Base-by-base conservation (phyloP, 1,140 invertebrate genomes). In the Zaprionus inermis region DNA sequence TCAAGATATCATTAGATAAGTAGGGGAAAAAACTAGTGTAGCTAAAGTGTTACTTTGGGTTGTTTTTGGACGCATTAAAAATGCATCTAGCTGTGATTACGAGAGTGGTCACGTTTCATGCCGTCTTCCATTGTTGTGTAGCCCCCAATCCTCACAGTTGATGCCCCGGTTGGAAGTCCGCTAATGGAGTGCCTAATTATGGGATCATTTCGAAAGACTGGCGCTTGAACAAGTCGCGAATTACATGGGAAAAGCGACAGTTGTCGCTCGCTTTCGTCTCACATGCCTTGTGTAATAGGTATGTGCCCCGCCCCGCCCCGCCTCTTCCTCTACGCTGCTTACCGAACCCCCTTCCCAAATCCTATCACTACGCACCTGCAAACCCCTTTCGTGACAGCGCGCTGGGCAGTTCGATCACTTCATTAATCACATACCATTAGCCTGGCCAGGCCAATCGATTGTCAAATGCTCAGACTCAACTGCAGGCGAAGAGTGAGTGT, bases 391-490 rank as follows among this genome's bases (percentile, higher is more conserved):
- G 12, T 20, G 30, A 14, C 12, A 24, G 9, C 36, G 5, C 30
- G 65, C 11, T 12, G 44, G 16, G 14, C 30, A 67, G 41, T 63
- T 63, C 44, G 14, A 68, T 78, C 72, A 68, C 32, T 74, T 78
- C 82, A 81, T 84, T 81, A 85, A 84, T 79, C 81, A 84, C 77
- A 77, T 79, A 71, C 79, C 79, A 84, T 84, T 84, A 84, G 72
- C 38, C 72, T 51, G 38, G 24, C 24, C 61, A 49, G 49, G 36
- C 68, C 78, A 76, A 78, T 81, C 72, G 72, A 85, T 76, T 85
- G 78, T 81, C 82, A 86, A 86, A 73, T 78, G 78, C 38, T 60
- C 46, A 60, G 76, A 66, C 22, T 56, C 58, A 56, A 46, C 52
- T 36, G 14, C 6, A 46, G 20, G 34, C 49, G 56, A 11, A 52